Evolutionary conservation across 2,113 vertebrate species (phyloP), one percentile per base, ranked within the genome.

Genomic region (Pimephales promelas): DNA sequence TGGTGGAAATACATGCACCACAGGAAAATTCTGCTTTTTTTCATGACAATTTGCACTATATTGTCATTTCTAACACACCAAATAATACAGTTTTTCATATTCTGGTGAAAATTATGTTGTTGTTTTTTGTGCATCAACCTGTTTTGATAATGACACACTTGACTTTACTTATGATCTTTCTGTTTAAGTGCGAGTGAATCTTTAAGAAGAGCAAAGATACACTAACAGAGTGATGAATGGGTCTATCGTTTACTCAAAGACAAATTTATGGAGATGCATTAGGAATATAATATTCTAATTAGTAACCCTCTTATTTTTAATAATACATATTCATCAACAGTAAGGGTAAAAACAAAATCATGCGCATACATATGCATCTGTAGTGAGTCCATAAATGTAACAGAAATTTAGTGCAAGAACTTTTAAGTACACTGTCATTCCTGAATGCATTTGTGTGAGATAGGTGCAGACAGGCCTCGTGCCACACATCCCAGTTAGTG

Each of bases 351-450:
- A 66, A 66, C 18, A 68, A 70, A n/a, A 20, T 66, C 7, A 66
- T 40, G 66, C 40, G 66, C 66, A 70, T 70, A 34, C 66, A 70
- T n/a, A 40, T 70, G 66, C 66, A 40, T 20, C 66, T 70, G 66
- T n/a, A 13, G 20, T n/a, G 34, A 40, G 20, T 10, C 20, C 9
- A 68, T 18, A 68, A 36, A 68, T 68, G 2, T 11, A 40, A 36
- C 8, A 68, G 64, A 68, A 36, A 68, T 68, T 36, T 11, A 11
- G 18, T 11, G 20, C 9, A 26, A 18, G 28, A 36, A 72, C 68
- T 0, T 26, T 22, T 54, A 54, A 54, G 40, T 45, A 72, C 6
- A 0, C 2, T 26, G 11, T 72, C 70, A 72, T 59, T 26, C 18
- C 1, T 71, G 31, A 71, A 22, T 36, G 10, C 10, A n/a, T 47